phyloP scores from a whole-genome alignment of 2,888 invertebrate species.

The Euplexia lucipara region DNA sequence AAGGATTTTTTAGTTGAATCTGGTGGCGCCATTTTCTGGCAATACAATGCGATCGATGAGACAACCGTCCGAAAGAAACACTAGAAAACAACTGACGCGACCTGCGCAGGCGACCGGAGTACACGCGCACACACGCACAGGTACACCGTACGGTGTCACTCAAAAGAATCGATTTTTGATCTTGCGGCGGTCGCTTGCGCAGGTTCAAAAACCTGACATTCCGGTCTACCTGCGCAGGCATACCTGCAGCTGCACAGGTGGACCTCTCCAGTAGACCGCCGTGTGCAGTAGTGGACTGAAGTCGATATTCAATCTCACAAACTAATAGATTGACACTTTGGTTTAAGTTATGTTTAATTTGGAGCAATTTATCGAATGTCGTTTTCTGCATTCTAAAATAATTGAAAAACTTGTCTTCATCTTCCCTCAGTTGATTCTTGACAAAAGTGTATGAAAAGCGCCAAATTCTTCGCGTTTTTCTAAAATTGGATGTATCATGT shows the following conservation, averaged over 20 bases:
- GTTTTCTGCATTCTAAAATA: conserved; percentile 56
- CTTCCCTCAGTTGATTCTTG: conserved; percentile 51
- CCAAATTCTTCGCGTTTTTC: conserved; percentile 52
- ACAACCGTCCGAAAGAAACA: not conserved
- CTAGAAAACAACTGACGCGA: conserved; percentile 3
- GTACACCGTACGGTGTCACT: not conserved
- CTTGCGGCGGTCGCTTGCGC: not conserved
- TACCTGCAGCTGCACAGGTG: too few species aligned
- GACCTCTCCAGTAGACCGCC: too few species aligned
- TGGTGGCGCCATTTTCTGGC: not conserved
- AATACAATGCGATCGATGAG: not conserved
- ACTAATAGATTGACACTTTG: too few species aligned
- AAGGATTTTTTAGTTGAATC: conserved; percentile 2
- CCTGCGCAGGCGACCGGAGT: not conserved
- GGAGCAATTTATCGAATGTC: too few species aligned
- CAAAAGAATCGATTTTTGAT: not conserved
- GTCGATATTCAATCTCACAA: too few species aligned
- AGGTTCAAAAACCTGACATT: too few species aligned
- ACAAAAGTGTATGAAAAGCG: conserved; percentile 54
- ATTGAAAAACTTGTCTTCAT: conserved; percentile 53
- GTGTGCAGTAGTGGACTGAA: too few species aligned
- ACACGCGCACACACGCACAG: not conserved
- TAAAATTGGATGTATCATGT: conserved; percentile 54
- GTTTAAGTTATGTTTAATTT: too few species aligned
- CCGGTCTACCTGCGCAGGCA: too few species aligned